Evolutionary conservation across 2,797 vertebrate genomes (phyloP), one percentile per base, ranked within the genome.

Genomic region (Girardinus metallicus): DNA sequence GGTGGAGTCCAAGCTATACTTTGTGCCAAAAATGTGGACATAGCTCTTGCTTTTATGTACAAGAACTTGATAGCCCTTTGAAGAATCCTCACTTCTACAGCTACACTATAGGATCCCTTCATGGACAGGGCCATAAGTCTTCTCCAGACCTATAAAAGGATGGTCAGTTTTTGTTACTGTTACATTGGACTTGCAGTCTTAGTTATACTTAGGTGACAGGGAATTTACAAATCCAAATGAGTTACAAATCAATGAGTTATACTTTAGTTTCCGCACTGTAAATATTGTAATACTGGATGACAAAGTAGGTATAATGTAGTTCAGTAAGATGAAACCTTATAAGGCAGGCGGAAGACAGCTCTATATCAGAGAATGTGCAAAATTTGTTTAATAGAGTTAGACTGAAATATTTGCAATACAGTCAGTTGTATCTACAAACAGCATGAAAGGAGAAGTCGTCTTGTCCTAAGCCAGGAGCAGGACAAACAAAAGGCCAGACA

Each of bases 401-500:
- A 23, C 18, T 66, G 21, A 36, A 41, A 75, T 79, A 53, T 47
- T 74, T 36, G 78, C 47, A 46, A 64, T 46, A 43, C 29, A 79
- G 75, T 80, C 86, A 77, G 87, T 80, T 86, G 80, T 76, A 83
- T 83, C 81, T 60, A 80, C 26, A 39, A 39, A 68, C 77, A 81
- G 70, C 79, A 16, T 80, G 62, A 83, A 64, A 44, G 57, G 73
- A 74, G 43, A 51, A 36, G 47, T 34, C 47, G 73, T 62, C 44
- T 71, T 72, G 29, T 80, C 73, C 34, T 3, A 66, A 44, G 62
- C 60, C 77, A 74, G 77, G 80, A 84, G 75, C 72, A 46, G 82
- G 86, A 86, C 78, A 82, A 77, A 84, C 78, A 84, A 88, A 86
- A 87, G 87, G 87, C 87, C 82, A 91, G 78, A 80, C 70, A 73